Evolutionary conservation across 2,888 invertebrate genomes (phyloP), one percentile per base, ranked within the genome.

Genomic region (Idaea dimidiata): DNA sequence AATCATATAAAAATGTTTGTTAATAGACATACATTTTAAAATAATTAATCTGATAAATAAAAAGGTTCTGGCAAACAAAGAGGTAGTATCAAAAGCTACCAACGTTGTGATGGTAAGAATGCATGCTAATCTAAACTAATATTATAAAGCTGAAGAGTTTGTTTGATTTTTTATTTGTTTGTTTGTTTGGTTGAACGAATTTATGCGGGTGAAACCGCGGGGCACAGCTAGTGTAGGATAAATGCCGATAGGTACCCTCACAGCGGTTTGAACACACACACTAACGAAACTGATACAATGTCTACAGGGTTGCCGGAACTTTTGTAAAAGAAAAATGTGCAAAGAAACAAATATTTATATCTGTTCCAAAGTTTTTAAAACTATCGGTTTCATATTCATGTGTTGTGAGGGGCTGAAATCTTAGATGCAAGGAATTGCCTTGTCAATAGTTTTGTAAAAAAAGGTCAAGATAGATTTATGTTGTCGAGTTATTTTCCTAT

Each of bases 231-330:
- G n/a, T 89, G 86, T 85, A 85, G 87, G 84, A 87, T 87, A 88
- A 88, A 88, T 86, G 84, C 87, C 82, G 74, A 81, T 83, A 83
- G n/a, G n/a, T 81, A 85, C 81, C 79, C 74, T 69, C 69, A 43
- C 79, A 75, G 69, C 69, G 77, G 79, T 76, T 74, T 76, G 73
- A 76, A 78, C 66, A 72, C 77, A 72, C 81, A 79, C 80, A 80
- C 79, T 62, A 33, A 43, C 61, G 54, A 33, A 59, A 59, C 59
- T 66, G 57, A 43, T 63, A 63, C 71, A 62, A 68, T 63, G 63
- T 64, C 56, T 61, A 58, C 71, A 80, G 78, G 79, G 80, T 74
- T 82, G 78, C 10, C 18, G 8, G 16, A 55, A 16, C 16, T 55
- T 55, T 55, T 43, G n/a, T 14, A 10, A 14, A 43, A 1, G 54